A percentile compares a stretch with the other conserved stretches of the same genome.
Conservation (phyloP, 2,113 vertebrate genomes). For the Sterrhoptilus dennistouni region DNA sequence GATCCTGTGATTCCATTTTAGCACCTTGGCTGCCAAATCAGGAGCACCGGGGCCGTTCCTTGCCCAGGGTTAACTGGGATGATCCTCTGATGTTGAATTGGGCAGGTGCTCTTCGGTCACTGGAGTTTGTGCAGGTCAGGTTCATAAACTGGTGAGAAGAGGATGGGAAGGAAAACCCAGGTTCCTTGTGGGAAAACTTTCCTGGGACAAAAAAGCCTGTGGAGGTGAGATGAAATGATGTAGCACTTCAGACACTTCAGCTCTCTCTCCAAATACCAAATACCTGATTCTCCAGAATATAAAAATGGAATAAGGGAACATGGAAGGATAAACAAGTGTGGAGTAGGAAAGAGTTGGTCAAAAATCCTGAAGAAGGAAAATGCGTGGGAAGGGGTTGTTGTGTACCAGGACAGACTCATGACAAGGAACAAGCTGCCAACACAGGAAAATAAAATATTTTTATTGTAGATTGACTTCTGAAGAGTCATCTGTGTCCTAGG, state of each 20-base stretch:
- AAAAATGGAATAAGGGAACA: background rate
- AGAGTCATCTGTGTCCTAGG: background rate
- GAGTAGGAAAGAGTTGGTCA: background rate
- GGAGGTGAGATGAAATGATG: background rate
- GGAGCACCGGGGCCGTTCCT: fast-evolving
- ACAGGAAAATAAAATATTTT: background rate
- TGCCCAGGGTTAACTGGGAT: background rate
- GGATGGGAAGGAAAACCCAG: background rate
- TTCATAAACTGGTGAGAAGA: background rate
- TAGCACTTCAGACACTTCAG: background rate
- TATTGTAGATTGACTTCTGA: background rate
- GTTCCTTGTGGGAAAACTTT: background rate
- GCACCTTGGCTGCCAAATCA: background rate
- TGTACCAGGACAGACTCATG: background rate
- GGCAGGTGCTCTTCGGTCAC: background rate
- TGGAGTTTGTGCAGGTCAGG: background rate
- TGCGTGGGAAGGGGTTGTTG: background rate
- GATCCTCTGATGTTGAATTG: background rate
- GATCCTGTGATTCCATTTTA: background rate
- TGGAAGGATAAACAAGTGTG: background rate
- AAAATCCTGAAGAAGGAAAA: background rate
- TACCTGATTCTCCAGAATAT: background rate
- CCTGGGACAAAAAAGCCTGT: background rate
- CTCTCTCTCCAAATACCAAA: background rate
- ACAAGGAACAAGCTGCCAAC: background rate